phyloP scores from a whole-genome alignment of 2,113 vertebrate species.

The Lipophrys pholis region DNA sequence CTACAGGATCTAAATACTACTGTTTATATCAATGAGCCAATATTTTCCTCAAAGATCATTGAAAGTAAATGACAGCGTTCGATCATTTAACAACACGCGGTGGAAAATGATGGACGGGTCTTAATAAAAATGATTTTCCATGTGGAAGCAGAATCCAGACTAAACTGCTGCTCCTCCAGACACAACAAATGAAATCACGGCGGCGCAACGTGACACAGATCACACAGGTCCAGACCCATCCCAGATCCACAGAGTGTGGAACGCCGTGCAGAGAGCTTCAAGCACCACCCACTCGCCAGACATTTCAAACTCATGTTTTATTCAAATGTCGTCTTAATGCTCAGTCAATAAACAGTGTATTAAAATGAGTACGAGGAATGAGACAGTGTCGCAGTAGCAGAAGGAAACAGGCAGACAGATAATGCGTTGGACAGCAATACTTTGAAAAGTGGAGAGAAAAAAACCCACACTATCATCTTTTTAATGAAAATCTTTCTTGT shows the following conservation, averaged over 20 bases:
- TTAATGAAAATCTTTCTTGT: constrained; percentile 50
- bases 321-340: constrained; percentile 44
- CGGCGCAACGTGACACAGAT: too few relatives aligned
- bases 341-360: constrained; percentile 53
- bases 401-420: constrained; percentile 22
- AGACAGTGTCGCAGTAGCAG: constrained; percentile 24
- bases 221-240: constrained; percentile 3
- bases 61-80: too few relatives aligned
- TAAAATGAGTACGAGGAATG: constrained; percentile 46
- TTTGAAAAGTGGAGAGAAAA: constrained; percentile 13
- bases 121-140: too few relatives aligned
- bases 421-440: neutral
- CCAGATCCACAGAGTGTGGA: neutral
- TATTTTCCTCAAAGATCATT: too few relatives aligned
- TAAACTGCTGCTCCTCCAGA: neutral
- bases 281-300: constrained; percentile 21
- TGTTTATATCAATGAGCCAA: too few relatives aligned
- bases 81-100: too few relatives aligned
- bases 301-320: constrained; percentile 45
- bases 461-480: neutral
- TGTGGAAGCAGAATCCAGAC: neutral
- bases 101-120: too few relatives aligned
- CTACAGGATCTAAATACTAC: too few relatives aligned
- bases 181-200: too few relatives aligned
- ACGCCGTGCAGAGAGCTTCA: constrained; percentile 12